A percentile compares a stretch with the other conserved stretches of the same genome.
phyloP scores from a whole-genome alignment of 1,140 invertebrate species.

The Drosophila subpulchrella region DNA sequence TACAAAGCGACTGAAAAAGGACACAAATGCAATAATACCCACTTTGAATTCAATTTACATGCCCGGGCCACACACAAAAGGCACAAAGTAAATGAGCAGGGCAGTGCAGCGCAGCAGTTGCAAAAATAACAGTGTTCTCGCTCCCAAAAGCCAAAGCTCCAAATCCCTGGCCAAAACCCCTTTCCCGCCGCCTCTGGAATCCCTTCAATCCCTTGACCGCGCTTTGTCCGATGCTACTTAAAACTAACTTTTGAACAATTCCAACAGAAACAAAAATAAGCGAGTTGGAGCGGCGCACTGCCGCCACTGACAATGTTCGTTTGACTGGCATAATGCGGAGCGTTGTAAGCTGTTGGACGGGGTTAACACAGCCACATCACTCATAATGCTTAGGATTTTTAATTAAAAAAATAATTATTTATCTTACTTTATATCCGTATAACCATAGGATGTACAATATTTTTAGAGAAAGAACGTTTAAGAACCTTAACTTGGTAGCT shows the following conservation, averaged over 20 bases:
- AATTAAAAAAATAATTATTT: not conserved
- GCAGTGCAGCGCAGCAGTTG: slow-evolving; percentile 53
- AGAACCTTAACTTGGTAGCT: too few species aligned
- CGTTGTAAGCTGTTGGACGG: slow-evolving; percentile 1
- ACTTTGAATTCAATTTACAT: slow-evolving; percentile 78
- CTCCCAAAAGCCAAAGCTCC: slow-evolving; percentile 47
- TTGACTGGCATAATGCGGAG: slow-evolving; percentile 39
- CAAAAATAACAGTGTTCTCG: slow-evolving; percentile 66
- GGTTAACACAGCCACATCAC: slow-evolving; percentile 27
- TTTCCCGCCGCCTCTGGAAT: not conserved
- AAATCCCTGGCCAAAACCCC: slow-evolving; percentile 12
- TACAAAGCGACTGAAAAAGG: slow-evolving; percentile 48
- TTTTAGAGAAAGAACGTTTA: too few species aligned
- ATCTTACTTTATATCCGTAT: too few species aligned
- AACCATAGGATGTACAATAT: too few species aligned
- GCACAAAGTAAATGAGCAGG: slow-evolving; percentile 72
- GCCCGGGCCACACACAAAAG: slow-evolving; percentile 59
- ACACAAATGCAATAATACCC: slow-evolving; percentile 64
- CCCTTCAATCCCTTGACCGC: slow-evolving; percentile 16
- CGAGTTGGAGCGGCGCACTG: slow-evolving; percentile 31
- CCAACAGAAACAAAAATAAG: slow-evolving; percentile 63
- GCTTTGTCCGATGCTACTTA: slow-evolving; percentile 59
- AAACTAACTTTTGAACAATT: slow-evolving; percentile 74
- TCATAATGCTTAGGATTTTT: not conserved
- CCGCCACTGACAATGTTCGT: slow-evolving; percentile 54